Percentiles rank a stretch among this genome's conserved stretches.
Evolutionary conservation across 2,797 vertebrate genomes (phyloP).

Genomic region (Sebastes goodei): DNA sequence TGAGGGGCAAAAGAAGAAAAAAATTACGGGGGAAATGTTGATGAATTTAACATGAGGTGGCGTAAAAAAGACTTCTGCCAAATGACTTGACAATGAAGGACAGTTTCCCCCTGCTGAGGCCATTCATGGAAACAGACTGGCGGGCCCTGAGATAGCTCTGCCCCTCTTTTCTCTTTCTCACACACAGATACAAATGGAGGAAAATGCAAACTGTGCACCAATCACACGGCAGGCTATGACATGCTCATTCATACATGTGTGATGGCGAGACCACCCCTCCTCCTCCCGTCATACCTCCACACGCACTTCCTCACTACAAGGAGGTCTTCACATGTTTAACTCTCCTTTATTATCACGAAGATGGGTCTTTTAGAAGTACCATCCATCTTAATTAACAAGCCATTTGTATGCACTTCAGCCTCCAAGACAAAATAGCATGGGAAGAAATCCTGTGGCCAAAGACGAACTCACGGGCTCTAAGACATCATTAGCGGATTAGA

Average conservation of each 20-base stretch:
- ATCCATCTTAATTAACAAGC: slow-evolving; percentile 80
- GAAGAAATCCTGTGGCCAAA: slow-evolving; percentile 71
- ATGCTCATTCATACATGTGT: slow-evolving; percentile 51
- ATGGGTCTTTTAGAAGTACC: slow-evolving; percentile 68
- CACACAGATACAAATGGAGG: slow-evolving; percentile 38
- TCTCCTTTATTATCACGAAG: slow-evolving; percentile 73
- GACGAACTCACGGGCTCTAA: slow-evolving; percentile 41
- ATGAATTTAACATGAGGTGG: slow-evolving; percentile 83
- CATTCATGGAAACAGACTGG: slow-evolving; percentile 68
- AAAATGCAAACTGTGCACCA: slow-evolving; percentile 51
- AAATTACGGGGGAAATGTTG: slow-evolving; percentile 72
- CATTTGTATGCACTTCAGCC: slow-evolving; percentile 75
- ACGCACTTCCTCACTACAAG: slow-evolving; percentile 51
- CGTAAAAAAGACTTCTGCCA: slow-evolving; percentile 71
- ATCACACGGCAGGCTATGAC: slow-evolving; percentile 36
- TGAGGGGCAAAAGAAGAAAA: slow-evolving; percentile 45
- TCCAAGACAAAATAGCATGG: slow-evolving; percentile 68
- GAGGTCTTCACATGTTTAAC: slow-evolving; percentile 69
- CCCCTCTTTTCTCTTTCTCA: slow-evolving; percentile 34
- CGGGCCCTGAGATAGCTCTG: slow-evolving; percentile 42
- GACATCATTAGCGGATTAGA: slow-evolving; percentile 73
- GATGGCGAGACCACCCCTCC: neutral
- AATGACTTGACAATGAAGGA: slow-evolving; percentile 79
- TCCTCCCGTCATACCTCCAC: slow-evolving; percentile 27
- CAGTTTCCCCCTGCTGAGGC: slow-evolving; percentile 66